Base-by-base conservation (phyloP, 2,888 invertebrate species). In the Erynnis tages region DNA sequence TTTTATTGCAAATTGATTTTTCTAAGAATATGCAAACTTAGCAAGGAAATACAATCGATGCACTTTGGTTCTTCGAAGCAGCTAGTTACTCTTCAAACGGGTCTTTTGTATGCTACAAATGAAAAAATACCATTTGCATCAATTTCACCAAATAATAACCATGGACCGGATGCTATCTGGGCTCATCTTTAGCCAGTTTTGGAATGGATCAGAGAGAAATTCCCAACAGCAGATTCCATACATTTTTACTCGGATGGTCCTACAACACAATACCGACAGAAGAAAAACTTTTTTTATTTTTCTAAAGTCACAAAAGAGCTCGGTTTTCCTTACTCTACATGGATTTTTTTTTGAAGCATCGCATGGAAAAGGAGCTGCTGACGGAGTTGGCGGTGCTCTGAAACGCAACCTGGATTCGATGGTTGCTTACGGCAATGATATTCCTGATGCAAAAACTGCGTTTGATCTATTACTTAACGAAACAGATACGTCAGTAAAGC, bases 171-270 rank as follows among this genome's bases (percentile, higher is more conserved):
- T 11, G 38, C 38, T 19, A 38, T 38, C 11, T 38, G 38, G 38
- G 19, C 21, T 21, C 38, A 38, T 23, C 38, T 38, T 17, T 8
- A 44, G 17, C 30, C 54, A 7, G 29, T 46, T 8, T 21, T 53
- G 11, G 10, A 53, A 27, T 16, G 32, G 11, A 23, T 46, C 2
- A 46, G 32, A 14, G 7, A 46, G 6, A 25, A 25, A 16, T 17
- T 10, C 17, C 46, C 46, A 7, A 25, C 16, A 27, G 29, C 44
- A 2, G 17, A 23, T n/a, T 8, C 2, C 1, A 16, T 54, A 10
- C 58, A 58, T 29, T 53, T 58, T 40, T 56, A 32, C 30, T 55
- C 58, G 4, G 58, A 58, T 29, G 58, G 44, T 34, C 43, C 56
- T 21, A 47, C 46, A 2, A 34, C 44, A 2, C 58, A 58, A 27